These are phyloP conservation scores for Phylloscopus trochiloides DNA, from an alignment of 2,113 vertebrate genomes.

Conservation along the genomic window DNA sequence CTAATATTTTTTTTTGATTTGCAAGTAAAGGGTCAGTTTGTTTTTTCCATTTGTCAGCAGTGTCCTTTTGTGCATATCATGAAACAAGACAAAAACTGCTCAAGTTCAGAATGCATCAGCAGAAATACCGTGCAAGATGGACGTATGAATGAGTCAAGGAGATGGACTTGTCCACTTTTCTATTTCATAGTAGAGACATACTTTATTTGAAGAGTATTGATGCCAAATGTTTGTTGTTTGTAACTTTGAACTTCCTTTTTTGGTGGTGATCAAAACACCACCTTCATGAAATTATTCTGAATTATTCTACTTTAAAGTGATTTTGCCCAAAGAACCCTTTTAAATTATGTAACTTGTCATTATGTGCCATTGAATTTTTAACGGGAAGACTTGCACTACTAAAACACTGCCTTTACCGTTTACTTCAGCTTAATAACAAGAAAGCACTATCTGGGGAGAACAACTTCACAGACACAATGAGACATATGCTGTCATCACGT, in stretches of 20 bases:
- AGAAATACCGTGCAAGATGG: not conserved
- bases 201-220: not conserved
- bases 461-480: slow-evolving; percentile 95
- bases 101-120: not conserved
- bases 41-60: not conserved
- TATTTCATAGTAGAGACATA: not conserved
- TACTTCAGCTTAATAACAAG: slow-evolving; percentile 84
- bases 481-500: slow-evolving; percentile 90
- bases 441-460: slow-evolving; percentile 85
- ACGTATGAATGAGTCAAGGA: not conserved
- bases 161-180: not conserved
- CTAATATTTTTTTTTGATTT: not conserved
- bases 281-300: not conserved
- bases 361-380: not conserved
- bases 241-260: not conserved
- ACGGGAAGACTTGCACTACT: not conserved
- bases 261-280: not conserved
- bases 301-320: not conserved
- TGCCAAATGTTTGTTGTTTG: not conserved
- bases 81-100: not conserved
- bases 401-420: slow-evolving; percentile 39
- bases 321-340: not conserved
- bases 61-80: not conserved
- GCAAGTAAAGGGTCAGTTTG: not conserved
- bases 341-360: not conserved